Evolutionary conservation across 2,888 invertebrate species (phyloP), one percentile per base, ranked within the genome.

Genomic region (Leptura quadrifasciata): DNA sequence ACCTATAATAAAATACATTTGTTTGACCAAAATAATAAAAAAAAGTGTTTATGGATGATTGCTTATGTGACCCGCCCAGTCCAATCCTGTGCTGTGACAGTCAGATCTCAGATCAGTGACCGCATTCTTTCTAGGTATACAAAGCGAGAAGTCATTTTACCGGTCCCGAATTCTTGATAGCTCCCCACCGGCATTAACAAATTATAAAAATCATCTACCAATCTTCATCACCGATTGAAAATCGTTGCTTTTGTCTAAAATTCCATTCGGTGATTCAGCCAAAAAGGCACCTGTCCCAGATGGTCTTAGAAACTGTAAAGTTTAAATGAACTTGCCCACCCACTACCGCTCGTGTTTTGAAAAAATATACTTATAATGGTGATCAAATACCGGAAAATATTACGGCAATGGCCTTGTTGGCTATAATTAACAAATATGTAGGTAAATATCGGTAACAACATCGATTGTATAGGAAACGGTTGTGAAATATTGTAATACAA

Each of bases 51-150:
- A 31, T 6, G 27, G 8, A 31, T 5, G 27, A 5, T 31, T 31
- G 6, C 8, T 31, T 31, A 31, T 31, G 27, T 31, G 27, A 31
- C 20, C 20, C 21, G 5, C 12, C 31, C 5, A 61, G 27, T 61
- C 68, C 27, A 55, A 18, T 15, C 68, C 68, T 54, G 57, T 20
- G 10, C 55, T 68, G 52, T 15, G 27, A 17, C 47, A 67, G 67
- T 54, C 78, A 15, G 39, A 39, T 39, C 39, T 39, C 55, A 78
- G 81, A 80, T 78, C 81, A 76, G 77, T 80, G 82, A 81, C 82
- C 83, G 82, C 83, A 83, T 83, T 83, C 83, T 80, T 82, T 47
- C 35, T 75, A 72, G 64, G 55, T 58, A 72, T 47, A 65, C 72
- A 64, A 72, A 72, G 47, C 39, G 31, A 64, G 63, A 65, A 72